Percentiles rank a stretch among this genome's conserved stretches.
These are phyloP conservation scores for Diprion similis DNA, from an alignment of 1,140 invertebrate species.

Conservation along the genomic window DNA sequence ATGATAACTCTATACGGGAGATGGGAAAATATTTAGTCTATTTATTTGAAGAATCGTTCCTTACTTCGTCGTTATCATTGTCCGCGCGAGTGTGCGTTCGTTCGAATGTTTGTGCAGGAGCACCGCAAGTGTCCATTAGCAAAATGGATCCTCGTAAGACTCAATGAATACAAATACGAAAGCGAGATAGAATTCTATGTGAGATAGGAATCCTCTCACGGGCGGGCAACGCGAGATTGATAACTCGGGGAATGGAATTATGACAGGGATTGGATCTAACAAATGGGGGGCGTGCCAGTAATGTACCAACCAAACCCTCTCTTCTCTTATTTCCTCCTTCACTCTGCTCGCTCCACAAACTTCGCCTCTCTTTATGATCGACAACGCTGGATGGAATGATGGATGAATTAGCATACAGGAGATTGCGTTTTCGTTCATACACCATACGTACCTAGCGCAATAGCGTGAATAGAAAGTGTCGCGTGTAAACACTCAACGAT, in stretches of 20 bases:
- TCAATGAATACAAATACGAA: neutral
- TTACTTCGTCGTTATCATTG: neutral
- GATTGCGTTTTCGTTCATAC: too few species aligned
- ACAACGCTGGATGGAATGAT: neutral
- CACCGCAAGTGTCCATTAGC: neutral
- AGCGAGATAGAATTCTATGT: neutral
- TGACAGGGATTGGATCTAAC: constrained; percentile 5
- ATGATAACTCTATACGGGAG: too few species aligned
- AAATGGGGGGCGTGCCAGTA: neutral
- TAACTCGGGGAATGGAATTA: constrained; percentile 3
- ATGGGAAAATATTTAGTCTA: neutral
- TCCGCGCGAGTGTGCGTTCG: neutral
- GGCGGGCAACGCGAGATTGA: neutral
- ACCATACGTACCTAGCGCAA: too few species aligned
- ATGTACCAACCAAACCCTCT: neutral
- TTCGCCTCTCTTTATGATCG: neutral
- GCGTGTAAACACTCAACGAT: too few species aligned
- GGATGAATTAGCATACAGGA: neutral
- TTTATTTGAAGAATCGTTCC: constrained; percentile 3
- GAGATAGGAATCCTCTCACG: too few species aligned
- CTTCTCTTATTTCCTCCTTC: neutral
- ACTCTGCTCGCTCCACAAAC: neutral
- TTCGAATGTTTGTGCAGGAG: neutral
- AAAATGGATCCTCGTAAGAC: neutral
- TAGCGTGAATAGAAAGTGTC: too few species aligned